Conservation (phyloP, 2,113 vertebrate genomes). For the Barbus barbus region DNA sequence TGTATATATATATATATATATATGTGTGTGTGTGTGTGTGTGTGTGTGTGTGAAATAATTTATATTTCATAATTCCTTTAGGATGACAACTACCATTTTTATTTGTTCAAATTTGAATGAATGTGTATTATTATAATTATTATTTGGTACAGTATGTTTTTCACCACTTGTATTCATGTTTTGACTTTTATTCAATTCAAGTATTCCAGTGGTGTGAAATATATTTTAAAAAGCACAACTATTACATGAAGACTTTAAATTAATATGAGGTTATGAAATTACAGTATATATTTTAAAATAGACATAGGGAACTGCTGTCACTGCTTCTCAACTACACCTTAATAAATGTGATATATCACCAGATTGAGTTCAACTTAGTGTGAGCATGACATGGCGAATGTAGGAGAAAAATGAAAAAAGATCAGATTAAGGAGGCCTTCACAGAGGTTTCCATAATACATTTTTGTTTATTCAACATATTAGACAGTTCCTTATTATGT, state of each 20-base stretch:
- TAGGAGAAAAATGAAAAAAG: not conserved
- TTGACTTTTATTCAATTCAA: not conserved
- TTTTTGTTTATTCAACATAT: conserved; percentile 16
- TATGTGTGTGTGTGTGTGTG: too few species aligned
- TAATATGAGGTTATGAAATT: not conserved
- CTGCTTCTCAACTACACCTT: not conserved
- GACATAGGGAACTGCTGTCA: not conserved
- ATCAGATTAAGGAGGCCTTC: too few species aligned
- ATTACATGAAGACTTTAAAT: not conserved
- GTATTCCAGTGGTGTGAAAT: not conserved
- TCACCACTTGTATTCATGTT: not conserved
- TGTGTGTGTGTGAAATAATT: not conserved
- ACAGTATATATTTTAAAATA: too few species aligned
- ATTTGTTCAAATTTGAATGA: not conserved
- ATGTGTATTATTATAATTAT: not conserved
- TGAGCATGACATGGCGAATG: not conserved
- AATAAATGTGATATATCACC: not conserved
- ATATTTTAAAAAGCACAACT: not conserved
- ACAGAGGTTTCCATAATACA: not conserved
- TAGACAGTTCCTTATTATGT: not conserved
- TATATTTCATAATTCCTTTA: not conserved
- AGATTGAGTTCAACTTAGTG: too few species aligned
- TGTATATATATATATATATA: too few species aligned
- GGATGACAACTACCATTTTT: not conserved
- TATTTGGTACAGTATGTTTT: too few species aligned